phyloP scores from a whole-genome alignment of 2,113 vertebrate genomes.

The Elephantulus edwardii region DNA sequence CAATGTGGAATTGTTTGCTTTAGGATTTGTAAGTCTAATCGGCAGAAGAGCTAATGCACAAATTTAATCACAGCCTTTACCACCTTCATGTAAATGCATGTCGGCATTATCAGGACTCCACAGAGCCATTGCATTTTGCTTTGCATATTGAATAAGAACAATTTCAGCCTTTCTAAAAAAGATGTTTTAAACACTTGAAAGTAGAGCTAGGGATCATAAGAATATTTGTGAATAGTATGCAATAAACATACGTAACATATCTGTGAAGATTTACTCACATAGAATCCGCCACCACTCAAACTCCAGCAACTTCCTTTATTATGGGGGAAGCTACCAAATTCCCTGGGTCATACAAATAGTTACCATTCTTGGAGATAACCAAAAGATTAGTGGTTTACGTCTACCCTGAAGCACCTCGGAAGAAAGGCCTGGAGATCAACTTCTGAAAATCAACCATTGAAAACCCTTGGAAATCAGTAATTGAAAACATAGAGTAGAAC shows the following conservation, averaged over 20 bases:
- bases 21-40: slow-evolving; percentile 26
- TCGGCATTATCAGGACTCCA: slow-evolving; percentile 19
- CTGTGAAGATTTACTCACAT: neutral
- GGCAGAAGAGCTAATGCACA: slow-evolving; percentile 35
- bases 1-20: neutral
- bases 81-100: slow-evolving; percentile 3
- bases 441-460: neutral
- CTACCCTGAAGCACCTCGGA: neutral
- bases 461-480: neutral
- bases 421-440: neutral
- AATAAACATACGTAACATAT: neutral
- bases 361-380: neutral
- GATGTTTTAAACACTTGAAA: neutral
- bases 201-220: neutral
- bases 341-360: neutral
- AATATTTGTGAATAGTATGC: neutral
- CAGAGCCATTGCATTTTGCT: slow-evolving; percentile 38
- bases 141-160: slow-evolving; percentile 25
- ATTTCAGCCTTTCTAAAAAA: neutral
- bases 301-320: neutral
- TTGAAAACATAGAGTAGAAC: neutral
- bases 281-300: neutral
- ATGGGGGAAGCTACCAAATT: neutral
- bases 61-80: neutral
- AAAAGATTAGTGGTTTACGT: neutral